Conservation (phyloP, 2,888 invertebrate species). For the Idaea aversata region DNA sequence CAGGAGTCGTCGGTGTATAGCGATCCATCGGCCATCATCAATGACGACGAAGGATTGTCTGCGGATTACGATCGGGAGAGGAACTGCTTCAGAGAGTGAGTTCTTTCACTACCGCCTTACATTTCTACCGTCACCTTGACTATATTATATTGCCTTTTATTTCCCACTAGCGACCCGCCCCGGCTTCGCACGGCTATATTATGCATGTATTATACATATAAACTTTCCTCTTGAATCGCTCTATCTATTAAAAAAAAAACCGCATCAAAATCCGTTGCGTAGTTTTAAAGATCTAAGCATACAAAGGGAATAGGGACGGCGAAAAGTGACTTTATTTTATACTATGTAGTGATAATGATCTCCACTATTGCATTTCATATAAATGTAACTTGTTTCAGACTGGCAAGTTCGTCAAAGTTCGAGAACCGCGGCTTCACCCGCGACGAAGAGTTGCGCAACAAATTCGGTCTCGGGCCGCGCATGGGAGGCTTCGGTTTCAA, state of each 20-base stretch:
- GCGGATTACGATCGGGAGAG: conserved; percentile 73
- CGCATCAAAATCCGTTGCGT: too few relatives aligned
- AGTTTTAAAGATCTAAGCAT: too few relatives aligned
- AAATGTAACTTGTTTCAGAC: conserved; percentile 41
- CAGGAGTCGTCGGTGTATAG: conserved; percentile 81
- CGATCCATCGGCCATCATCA: conserved; percentile 75
- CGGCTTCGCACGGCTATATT: too few relatives aligned
- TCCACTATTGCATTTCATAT: neutral
- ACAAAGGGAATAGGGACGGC: too few relatives aligned
- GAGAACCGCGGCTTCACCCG: conserved; percentile 70
- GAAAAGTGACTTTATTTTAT: neutral
- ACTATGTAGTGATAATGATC: neutral
- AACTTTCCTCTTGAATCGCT: too few relatives aligned
- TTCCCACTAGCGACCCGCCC: too few relatives aligned
- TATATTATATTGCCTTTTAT: neutral
- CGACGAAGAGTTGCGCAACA: conserved; percentile 67
- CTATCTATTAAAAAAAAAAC: too few relatives aligned
- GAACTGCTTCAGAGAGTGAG: conserved; percentile 71
- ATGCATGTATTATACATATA: too few relatives aligned
- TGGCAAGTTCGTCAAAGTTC: conserved; percentile 60
- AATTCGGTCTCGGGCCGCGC: conserved; percentile 68
- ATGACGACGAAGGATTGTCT: conserved; percentile 72
- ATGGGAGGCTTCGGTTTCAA: conserved; percentile 77
- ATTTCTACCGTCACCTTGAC: conserved; percentile 6
- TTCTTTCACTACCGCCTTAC: conserved; percentile 14